These are phyloP conservation scores for Arothron firmamentum DNA, from an alignment of 2,113 vertebrate genomes.

Conservation along the genomic window DNA sequence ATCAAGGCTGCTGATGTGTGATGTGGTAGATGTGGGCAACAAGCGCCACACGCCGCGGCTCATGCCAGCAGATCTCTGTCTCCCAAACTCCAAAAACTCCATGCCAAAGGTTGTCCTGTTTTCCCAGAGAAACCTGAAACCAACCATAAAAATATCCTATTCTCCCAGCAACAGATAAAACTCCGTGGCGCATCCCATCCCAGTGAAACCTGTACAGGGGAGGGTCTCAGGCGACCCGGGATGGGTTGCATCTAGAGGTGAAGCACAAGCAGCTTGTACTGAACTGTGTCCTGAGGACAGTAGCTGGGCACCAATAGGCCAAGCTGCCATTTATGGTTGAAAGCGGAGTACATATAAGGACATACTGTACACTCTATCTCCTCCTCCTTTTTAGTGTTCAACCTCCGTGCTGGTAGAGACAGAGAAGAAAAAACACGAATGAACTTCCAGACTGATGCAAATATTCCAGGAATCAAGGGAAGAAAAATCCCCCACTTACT, in stretches of 20 bases:
- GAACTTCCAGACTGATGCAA: neutral
- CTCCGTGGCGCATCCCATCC: slow-evolving; percentile 19
- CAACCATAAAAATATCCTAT: slow-evolving; percentile 62
- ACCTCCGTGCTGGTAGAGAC: neutral
- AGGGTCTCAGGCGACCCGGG: neutral
- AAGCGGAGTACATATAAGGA: slow-evolving; percentile 24
- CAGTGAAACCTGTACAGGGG: neutral
- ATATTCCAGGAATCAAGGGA: neutral
- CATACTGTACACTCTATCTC: slow-evolving; percentile 1
- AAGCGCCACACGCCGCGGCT: slow-evolving; percentile 4
- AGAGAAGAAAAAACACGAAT: neutral
- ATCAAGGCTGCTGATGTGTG: neutral
- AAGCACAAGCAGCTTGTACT: neutral
- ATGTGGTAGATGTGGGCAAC: neutral
- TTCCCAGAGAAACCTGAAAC: slow-evolving; percentile 50
- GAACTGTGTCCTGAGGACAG: slow-evolving; percentile 8
- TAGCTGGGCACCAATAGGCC: neutral
- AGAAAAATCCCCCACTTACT: too few relatives aligned
- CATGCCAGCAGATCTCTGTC: slow-evolving; percentile 16
- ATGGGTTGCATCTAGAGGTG: too few relatives aligned
- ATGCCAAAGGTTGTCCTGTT: slow-evolving; percentile 29
- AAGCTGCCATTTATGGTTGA: slow-evolving; percentile 13
- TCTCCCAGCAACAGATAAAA: slow-evolving; percentile 58
- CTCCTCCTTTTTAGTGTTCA: neutral
- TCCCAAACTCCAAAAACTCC: slow-evolving; percentile 33